Conservation (phyloP, 2,797 vertebrate genomes). For the Ataeniobius toweri region DNA sequence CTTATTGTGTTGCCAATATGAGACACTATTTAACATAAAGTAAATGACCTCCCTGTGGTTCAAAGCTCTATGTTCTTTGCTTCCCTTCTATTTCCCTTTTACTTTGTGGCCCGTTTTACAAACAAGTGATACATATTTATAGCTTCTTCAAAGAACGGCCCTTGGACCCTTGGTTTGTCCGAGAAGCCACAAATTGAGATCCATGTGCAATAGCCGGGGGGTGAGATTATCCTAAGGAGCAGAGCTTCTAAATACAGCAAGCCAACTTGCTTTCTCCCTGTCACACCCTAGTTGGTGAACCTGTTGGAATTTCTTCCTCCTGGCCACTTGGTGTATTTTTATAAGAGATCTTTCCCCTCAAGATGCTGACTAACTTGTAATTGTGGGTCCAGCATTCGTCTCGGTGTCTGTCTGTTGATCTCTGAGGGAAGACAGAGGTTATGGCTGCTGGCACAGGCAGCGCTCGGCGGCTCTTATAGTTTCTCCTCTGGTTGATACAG, state of each 20-base stretch:
- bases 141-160: conserved; percentile 69
- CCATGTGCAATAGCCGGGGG: conserved; percentile 51
- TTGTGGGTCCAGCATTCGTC: conserved; percentile 71
- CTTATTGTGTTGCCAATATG: conserved; percentile 12
- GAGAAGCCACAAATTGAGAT: conserved; percentile 74
- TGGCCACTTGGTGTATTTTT: conserved; percentile 75
- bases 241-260: conserved; percentile 71
- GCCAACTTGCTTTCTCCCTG: conserved; percentile 47
- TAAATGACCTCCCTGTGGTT: conserved; percentile 57
- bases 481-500: conserved; percentile 42
- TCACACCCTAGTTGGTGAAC: conserved; percentile 63
- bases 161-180: conserved; percentile 55
- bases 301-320: conserved; percentile 56
- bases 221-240: conserved; percentile 68
- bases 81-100: conserved; percentile 52
- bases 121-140: conserved; percentile 74
- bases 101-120: conserved; percentile 68
- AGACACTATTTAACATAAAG: conserved; percentile 51
- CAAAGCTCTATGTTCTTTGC: conserved; percentile 39
- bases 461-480: conserved; percentile 25
- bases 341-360: conserved; percentile 78
- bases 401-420: conserved; percentile 60
- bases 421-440: conserved; percentile 57
- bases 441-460: conserved; percentile 52
- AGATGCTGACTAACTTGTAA: conserved; percentile 73